Evolutionary conservation across 2,113 vertebrate genomes (phyloP).

Genomic region (Myrmecophaga tridactyla): DNA sequence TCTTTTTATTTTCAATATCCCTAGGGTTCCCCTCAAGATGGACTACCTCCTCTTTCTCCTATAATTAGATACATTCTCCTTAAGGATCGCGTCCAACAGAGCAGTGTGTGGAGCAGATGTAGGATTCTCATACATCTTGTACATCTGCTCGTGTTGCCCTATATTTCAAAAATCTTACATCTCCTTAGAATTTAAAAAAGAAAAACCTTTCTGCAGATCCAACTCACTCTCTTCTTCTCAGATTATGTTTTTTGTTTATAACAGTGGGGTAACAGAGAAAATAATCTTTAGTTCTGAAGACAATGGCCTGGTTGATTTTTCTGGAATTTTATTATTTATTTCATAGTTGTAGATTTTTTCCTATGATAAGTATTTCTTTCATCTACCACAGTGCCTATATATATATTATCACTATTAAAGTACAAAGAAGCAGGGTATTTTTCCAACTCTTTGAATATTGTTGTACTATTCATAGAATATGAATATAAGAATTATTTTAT

Average conservation of each 20-base stretch:
- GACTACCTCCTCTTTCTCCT: not conserved
- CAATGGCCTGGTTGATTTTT: not conserved
- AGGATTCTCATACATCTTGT: not conserved
- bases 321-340: not conserved
- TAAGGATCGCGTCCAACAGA: not conserved
- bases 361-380: not conserved
- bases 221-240: not conserved
- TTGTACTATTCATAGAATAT: not conserved
- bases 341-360: not conserved
- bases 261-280: not conserved
- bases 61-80: not conserved
- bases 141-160: not conserved
- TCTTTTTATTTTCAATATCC: too few relatives aligned
- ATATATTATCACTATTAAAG: not conserved
- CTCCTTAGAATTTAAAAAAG: not conserved
- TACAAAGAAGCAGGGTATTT: not conserved
- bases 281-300: not conserved
- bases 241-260: not conserved
- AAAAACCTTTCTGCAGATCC: not conserved
- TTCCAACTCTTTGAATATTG: not conserved
- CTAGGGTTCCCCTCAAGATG: not conserved
- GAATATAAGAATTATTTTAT: slow-evolving; percentile 8
- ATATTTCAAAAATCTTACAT: not conserved
- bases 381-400: not conserved
- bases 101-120: not conserved